Conservation (phyloP, 2,797 vertebrate genomes). For the Scolopax rusticola region DNA sequence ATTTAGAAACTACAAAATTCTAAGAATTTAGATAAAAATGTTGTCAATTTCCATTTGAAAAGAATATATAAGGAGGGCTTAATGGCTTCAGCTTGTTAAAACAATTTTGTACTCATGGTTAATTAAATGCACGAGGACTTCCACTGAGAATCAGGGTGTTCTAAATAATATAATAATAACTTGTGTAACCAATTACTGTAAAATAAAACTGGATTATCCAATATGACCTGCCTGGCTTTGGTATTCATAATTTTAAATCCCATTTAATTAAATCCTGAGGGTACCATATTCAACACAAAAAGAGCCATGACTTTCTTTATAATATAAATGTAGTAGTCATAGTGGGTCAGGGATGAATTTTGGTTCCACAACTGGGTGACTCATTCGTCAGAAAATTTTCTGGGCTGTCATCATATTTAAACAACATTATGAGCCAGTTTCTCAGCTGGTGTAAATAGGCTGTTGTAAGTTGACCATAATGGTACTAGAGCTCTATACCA, state of each 20-base stretch:
- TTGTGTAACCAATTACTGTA: constrained; percentile 68
- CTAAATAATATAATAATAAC: constrained; percentile 71
- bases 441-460: constrained; percentile 26
- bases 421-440: neutral
- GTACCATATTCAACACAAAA: constrained; percentile 42
- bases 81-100: constrained; percentile 43
- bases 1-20: neutral
- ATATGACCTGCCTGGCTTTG: constrained; percentile 41
- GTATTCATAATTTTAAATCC: constrained; percentile 66
- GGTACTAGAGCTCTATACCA: neutral
- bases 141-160: constrained; percentile 48
- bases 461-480: neutral
- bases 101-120: constrained; percentile 43
- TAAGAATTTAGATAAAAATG: neutral
- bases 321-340: constrained; percentile 21
- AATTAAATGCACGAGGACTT: constrained; percentile 54
- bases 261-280: constrained; percentile 71
- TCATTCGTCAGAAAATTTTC: constrained; percentile 27
- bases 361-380: neutral
- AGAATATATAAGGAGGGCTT: neutral
- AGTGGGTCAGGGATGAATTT: constrained; percentile 7
- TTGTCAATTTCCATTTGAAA: constrained; percentile 40
- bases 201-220: constrained; percentile 70
- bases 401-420: constrained; percentile 21
- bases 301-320: constrained; percentile 5